Base-by-base conservation (phyloP, 2,888 invertebrate species). In the Zootermopsis nevadensis region DNA sequence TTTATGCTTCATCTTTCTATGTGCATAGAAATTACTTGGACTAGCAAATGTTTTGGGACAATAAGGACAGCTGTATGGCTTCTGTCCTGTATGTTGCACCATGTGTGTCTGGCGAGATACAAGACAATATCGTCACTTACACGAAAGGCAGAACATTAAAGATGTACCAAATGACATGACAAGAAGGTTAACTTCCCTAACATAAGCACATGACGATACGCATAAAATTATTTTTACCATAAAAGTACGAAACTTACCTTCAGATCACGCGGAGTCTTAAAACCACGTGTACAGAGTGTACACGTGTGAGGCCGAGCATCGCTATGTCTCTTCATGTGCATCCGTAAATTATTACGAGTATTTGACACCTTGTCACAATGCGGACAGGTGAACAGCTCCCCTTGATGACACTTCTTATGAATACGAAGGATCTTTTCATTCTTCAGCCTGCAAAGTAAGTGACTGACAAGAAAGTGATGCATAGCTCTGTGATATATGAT, bases 21-120 rank as follows among this genome's bases (percentile, higher is more conserved):
- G 81, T 22, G 81, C 72, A 60, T 82, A 82, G 55, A 82, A 82
- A 24, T 82, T 82, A 35, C 81, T 82, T 24, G 81, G 76, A 74
- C 81, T 82, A 27, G 81, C 81, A 31, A 82, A 82, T 30, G 81
- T 72, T 33, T 74, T 82, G 19, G 81, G 74, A 33, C 81, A 82
- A 33, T 74, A 53, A 1, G 81, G 74, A 30, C 81, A 82, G 81
- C 81, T 74, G 76, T 82, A 82, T 2, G 81, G 81, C 31, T 82
- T 82, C 81, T 72, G 74, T 8, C 81, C 81, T 2, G 81, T 82
- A 33, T 82, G 81, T 74, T 82, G 81, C 24, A 74, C 74, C 53
- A 31, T 82, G 74, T 82, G 81, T 6, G 81, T 82, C 81, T 82
- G 42, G 77, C 80, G 80, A 86, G 24, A 69, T n/a, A 69, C 48